phyloP scores from a whole-genome alignment of 2,888 invertebrate genomes.

The Pristionchus arcanus region DNA sequence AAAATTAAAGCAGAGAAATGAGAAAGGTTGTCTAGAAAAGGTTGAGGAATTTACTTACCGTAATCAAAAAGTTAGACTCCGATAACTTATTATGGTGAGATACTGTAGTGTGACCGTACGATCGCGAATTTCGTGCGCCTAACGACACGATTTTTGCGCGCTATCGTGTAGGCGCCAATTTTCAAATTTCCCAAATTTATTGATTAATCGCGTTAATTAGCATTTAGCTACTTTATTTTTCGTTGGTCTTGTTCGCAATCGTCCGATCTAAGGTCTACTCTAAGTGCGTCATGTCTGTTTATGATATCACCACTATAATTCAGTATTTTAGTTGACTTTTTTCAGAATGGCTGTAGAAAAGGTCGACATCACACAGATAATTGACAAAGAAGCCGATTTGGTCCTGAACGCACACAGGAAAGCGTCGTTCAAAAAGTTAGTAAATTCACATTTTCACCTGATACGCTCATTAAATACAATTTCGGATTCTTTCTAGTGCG shows the following conservation, averaged over 20 bases:
- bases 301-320: background rate
- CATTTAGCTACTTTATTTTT: background rate
- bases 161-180: slow-evolving; percentile 10
- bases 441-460: background rate
- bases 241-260: background rate
- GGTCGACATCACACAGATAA: background rate
- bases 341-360: slow-evolving; percentile 26
- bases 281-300: background rate
- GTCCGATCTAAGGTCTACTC: too few species aligned
- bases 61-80: background rate
- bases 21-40: too few species aligned
- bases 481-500: background rate
- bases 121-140: background rate
- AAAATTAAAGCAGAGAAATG: background rate
- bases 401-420: slow-evolving; percentile 10
- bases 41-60: background rate
- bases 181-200: slow-evolving; percentile 6
- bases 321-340: too few species aligned
- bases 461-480: background rate
- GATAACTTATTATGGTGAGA: background rate
- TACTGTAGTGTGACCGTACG: background rate
- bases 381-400: background rate
- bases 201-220: background rate
- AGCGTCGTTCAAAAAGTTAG: slow-evolving; percentile 20
- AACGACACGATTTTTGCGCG: background rate